phyloP scores from a whole-genome alignment of 2,797 vertebrate species.

The Scolopax bukidnonensis region DNA sequence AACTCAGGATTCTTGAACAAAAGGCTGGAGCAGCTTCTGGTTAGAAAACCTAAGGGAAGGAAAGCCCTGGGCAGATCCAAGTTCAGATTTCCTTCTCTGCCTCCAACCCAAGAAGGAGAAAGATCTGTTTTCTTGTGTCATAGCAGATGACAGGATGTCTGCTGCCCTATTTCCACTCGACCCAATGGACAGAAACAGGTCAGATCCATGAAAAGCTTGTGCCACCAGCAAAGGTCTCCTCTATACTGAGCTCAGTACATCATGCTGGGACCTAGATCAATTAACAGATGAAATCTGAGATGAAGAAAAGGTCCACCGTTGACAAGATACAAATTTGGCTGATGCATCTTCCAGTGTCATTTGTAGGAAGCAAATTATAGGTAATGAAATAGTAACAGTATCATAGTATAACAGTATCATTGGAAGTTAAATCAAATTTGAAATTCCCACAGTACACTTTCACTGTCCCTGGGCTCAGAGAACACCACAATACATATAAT shows the following conservation, averaged over 20 bases:
- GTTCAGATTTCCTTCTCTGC: not conserved
- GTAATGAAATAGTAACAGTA: not conserved
- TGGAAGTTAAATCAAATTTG: not conserved
- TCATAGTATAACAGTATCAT: not conserved
- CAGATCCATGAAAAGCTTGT: not conserved
- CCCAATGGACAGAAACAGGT: not conserved
- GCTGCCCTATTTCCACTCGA: not conserved
- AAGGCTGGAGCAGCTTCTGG: not conserved
- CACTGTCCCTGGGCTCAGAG: not conserved
- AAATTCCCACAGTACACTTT: not conserved
- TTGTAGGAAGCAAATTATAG: not conserved
- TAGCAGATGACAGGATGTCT: not conserved
- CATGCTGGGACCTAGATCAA: not conserved
- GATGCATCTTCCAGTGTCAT: not conserved
- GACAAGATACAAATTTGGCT: not conserved
- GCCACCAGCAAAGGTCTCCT: not conserved
- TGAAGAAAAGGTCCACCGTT: not conserved
- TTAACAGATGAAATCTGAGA: not conserved
- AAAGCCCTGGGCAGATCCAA: not conserved
- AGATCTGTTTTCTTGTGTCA: not conserved
- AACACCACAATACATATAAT: not conserved
- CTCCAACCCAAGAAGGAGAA: not conserved
- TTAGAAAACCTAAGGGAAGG: not conserved
- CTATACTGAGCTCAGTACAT: fast-evolving
- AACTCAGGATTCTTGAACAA: not conserved